Conservation (phyloP, 2,888 invertebrate species). For the Parnassius glacialis region DNA sequence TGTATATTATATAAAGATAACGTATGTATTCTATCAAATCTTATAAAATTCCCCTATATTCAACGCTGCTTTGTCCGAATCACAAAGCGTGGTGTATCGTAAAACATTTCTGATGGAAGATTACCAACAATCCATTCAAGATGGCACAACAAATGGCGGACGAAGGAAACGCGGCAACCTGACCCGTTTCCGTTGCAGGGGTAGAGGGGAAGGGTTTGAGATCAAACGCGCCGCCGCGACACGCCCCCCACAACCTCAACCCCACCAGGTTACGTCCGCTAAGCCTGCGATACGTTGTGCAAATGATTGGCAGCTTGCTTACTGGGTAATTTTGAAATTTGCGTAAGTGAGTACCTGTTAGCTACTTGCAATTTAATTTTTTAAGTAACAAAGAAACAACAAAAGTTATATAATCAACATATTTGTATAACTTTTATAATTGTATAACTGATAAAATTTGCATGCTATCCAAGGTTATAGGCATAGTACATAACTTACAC, state of each 20-base stretch:
- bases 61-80: too few relatives aligned
- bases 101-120: constrained; percentile 6
- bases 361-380: too few relatives aligned
- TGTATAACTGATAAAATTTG: too few relatives aligned
- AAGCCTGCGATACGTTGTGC: background rate
- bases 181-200: constrained; percentile 41
- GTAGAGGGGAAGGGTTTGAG: constrained; percentile 1
- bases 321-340: background rate
- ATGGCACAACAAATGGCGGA: constrained; percentile 25
- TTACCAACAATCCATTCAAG: background rate
- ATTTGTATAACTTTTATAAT: too few relatives aligned
- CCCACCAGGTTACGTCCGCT: constrained; percentile 1
- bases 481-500: too few relatives aligned
- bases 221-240: constrained; percentile 31
- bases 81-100: background rate
- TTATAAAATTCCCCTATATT: too few relatives aligned
- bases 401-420: too few relatives aligned
- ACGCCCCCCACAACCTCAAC: constrained; percentile 26
- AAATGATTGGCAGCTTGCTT: background rate
- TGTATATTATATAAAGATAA: too few relatives aligned
- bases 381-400: too few relatives aligned
- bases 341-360: background rate
- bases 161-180: constrained; percentile 43
- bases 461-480: too few relatives aligned
- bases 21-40: too few relatives aligned